phyloP scores from a whole-genome alignment of 2,888 invertebrate genomes.

The Epinotia nisella region DNA sequence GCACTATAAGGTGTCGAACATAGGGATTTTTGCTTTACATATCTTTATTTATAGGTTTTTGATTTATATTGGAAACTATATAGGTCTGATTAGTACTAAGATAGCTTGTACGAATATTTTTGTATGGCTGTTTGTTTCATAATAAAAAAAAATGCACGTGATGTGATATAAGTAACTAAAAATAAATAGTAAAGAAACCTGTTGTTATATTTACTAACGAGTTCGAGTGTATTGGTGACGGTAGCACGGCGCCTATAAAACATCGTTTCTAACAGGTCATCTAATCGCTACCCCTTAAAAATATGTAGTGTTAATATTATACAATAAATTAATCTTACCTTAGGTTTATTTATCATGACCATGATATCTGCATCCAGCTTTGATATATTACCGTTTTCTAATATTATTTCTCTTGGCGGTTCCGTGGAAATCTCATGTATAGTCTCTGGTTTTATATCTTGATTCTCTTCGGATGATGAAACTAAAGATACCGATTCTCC shows the following conservation, averaged over 20 bases:
- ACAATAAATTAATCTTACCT: slow-evolving; percentile 15
- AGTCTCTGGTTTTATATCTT: background rate
- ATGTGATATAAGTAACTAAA: too few species aligned
- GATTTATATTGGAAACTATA: too few species aligned
- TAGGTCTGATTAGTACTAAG: too few species aligned
- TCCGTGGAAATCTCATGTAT: background rate
- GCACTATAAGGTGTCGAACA: too few species aligned
- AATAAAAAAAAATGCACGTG: too few species aligned
- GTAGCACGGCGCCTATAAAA: background rate
- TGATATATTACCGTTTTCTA: background rate
- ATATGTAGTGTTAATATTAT: background rate
- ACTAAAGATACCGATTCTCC: background rate
- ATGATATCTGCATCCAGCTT: slow-evolving; percentile 1
- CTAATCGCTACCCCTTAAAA: background rate
- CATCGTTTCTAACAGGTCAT: background rate
- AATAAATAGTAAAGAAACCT: too few species aligned
- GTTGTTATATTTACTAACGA: too few species aligned
- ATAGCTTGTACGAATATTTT: too few species aligned
- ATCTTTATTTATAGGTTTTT: too few species aligned
- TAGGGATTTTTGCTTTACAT: too few species aligned
- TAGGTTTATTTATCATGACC: background rate
- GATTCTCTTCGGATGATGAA: slow-evolving; percentile 7
- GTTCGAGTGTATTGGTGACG: background rate
- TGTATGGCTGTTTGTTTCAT: too few species aligned
- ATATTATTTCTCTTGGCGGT: background rate